Evolutionary conservation across 2,797 vertebrate species (phyloP).

Genomic region (Podarcis lilfordi): DNA sequence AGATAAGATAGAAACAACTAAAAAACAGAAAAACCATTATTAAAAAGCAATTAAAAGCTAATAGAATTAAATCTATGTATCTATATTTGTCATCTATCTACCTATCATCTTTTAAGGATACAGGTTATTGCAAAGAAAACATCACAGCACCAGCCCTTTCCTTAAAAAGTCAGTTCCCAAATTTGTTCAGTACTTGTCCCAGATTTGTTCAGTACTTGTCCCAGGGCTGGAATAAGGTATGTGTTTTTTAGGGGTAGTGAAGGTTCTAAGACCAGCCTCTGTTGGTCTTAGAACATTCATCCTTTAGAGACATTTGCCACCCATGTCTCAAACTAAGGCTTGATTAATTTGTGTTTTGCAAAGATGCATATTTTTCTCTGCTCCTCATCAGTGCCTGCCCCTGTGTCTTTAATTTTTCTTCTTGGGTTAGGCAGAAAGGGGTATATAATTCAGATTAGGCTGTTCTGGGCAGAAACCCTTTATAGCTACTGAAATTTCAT

Average conservation of each 20-base stretch:
- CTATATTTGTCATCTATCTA: too few species aligned
- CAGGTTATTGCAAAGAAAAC: too few species aligned
- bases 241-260: not conserved
- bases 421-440: conserved; percentile 44
- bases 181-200: not conserved
- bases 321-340: not conserved
- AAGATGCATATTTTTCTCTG: not conserved
- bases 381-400: not conserved
- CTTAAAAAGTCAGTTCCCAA: too few species aligned
- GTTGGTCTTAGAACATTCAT: not conserved
- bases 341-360: not conserved
- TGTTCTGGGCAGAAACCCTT: conserved; percentile 59
- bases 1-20: too few species aligned
- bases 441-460: conserved; percentile 69
- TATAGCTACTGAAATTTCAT: conserved; percentile 68
- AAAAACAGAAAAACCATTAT: too few species aligned
- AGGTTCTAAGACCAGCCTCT: not conserved
- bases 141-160: too few species aligned
- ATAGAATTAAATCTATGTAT: too few species aligned
- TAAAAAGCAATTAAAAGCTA: too few species aligned
- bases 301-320: not conserved
- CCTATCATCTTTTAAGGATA: too few species aligned
- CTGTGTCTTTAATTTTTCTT: conserved; percentile 59
- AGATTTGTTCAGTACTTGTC: not conserved
- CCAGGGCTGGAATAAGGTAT: not conserved